These are phyloP conservation scores for Rhinophrynus dorsalis DNA, from an alignment of 2,797 vertebrate species.

Conservation along the genomic window DNA sequence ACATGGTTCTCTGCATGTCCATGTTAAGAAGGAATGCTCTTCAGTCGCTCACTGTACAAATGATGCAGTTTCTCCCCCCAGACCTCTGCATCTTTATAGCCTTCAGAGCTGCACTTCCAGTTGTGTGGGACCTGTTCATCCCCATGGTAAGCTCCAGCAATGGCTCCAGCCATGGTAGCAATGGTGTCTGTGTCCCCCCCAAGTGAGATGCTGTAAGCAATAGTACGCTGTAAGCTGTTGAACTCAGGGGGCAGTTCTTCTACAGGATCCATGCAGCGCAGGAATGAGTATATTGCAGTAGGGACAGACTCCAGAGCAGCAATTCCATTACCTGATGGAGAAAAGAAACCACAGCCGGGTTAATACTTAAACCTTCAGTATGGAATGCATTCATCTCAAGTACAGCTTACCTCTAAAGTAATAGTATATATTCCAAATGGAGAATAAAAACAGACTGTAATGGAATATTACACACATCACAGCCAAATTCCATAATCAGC, in stretches of 20 bases:
- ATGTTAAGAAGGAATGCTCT: not conserved
- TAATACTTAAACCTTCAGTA: not conserved
- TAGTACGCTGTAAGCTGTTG: constrained; percentile 85
- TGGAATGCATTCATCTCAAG: too few species aligned
- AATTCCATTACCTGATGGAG: constrained; percentile 86
- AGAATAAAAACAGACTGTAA: too few species aligned
- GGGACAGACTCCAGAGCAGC: constrained; percentile 93
- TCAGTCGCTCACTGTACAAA: constrained; percentile 72
- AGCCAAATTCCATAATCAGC: too few species aligned
- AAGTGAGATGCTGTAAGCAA: constrained; percentile 90
- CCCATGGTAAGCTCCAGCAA: constrained; percentile 93
- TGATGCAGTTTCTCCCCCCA: constrained; percentile 78
- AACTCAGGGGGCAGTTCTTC: constrained; percentile 83
- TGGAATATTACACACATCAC: too few species aligned
- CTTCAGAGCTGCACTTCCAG: constrained; percentile 91
- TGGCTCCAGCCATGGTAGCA: constrained; percentile 96
- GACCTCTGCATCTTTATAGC: constrained; percentile 80
- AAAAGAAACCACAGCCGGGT: not conserved
- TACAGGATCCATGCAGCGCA: constrained; percentile 88
- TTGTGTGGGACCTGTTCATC: constrained; percentile 78
- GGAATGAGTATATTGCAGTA: constrained; percentile 94
- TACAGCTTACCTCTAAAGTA: too few species aligned
- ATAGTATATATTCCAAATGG: too few species aligned
- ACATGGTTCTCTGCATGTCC: not conserved
- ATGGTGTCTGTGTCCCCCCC: constrained; percentile 98